Conservation (phyloP, 2,797 vertebrate genomes). For the Petrocephalus sullivani region DNA sequence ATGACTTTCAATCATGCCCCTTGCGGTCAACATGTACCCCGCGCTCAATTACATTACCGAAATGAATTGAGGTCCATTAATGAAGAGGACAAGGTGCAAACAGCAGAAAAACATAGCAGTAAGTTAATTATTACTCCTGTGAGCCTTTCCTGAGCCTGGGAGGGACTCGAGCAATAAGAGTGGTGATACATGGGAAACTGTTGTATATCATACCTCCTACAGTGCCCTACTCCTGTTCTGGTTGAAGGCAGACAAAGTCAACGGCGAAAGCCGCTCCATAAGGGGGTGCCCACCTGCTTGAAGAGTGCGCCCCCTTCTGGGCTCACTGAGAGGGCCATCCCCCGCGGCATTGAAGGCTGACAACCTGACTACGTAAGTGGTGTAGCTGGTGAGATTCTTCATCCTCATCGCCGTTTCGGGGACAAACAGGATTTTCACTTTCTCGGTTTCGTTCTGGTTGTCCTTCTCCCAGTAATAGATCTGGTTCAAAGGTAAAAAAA, state of each 20-base stretch:
- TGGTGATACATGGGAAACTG: neutral
- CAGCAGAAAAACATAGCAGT: neutral
- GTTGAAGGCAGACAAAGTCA: neutral
- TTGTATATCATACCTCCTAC: neutral
- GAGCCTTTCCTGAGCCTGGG: neutral
- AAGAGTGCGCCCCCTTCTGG: constrained; percentile 71
- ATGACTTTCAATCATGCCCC: constrained; percentile 9
- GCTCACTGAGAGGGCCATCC: constrained; percentile 80
- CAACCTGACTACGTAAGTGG: constrained; percentile 76
- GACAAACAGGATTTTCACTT: constrained; percentile 82
- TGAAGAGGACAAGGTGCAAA: constrained; percentile 11
- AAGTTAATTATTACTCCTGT: neutral
- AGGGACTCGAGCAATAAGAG: neutral
- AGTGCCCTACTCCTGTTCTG: neutral
- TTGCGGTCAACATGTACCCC: neutral
- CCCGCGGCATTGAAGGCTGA: constrained; percentile 88
- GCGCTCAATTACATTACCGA: constrained; percentile 13
- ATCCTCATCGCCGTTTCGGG: constrained; percentile 74
- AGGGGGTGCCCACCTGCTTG: constrained; percentile 70
- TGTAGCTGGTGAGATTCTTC: constrained; percentile 88
- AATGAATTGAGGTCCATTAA: neutral
- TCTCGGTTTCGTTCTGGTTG: constrained; percentile 78
- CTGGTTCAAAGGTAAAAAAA: constrained; percentile 48
- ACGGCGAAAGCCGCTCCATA: neutral
- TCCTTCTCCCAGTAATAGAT: constrained; percentile 87